Base-by-base conservation (phyloP, 2,888 invertebrate species). In the Dynastes tityus region DNA sequence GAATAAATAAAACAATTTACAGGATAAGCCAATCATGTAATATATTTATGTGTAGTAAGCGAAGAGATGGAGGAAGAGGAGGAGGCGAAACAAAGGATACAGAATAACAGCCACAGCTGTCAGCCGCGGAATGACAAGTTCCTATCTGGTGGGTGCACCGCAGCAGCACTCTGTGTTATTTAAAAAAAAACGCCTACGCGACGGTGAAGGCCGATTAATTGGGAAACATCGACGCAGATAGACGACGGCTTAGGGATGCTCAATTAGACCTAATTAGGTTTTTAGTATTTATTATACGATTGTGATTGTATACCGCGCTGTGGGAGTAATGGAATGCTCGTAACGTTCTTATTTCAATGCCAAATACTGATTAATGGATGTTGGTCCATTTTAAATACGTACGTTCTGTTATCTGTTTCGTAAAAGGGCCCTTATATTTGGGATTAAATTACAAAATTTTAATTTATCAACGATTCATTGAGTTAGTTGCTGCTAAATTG, bases 171-270 rank as follows among this genome's bases (percentile, higher is more conserved):
- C 8, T 85, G 83, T 83, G 81, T 81, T 81, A 84, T 83, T 85
- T 84, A 85, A 85, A 84, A 37, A 37, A 45, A 83, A 49, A 80
- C 84, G 83, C 85, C 85, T 84, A 85, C 86, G 83, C 84, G 77
- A 70, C 58, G 61, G 73, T 73, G 58, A 58, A 73, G 73, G 58
- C 78, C 81, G 82, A 83, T 85, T 85, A 85, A 84, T 84, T 83
- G 83, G 85, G 70, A 63, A 76, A 67, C 53, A 67, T 65, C 65
- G 77, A 63, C 71, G 71, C 77, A 64, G 70, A 63, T 71, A 64
- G 64, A 53, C 70, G 77, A 55, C 55, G 16, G 55, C 58, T 73
- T 73, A 58, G 58, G 70, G 70, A 67, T 29, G 71, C 51, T 70
- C 71, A 77, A 77, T 77, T 77, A 77, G 68, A 58, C 22, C 37